These are phyloP conservation scores for Chymomyza procnemis DNA, from an alignment of 2,888 invertebrate genomes.

Conservation along the genomic window DNA sequence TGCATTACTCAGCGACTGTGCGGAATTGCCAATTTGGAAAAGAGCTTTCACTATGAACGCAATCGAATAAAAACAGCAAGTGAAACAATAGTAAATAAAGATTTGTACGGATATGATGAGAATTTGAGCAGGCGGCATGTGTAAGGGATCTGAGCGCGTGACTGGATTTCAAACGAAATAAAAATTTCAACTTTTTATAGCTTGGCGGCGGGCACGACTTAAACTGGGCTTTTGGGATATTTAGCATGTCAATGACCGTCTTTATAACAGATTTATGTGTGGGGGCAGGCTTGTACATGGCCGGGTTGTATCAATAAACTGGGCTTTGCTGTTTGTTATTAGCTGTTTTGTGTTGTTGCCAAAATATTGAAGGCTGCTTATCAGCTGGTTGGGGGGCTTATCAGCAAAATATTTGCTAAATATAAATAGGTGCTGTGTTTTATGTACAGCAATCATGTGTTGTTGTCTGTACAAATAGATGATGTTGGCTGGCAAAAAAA, in stretches of 20 bases:
- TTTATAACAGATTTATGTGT: slow-evolving; percentile 21
- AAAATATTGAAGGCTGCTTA: slow-evolving; percentile 20
- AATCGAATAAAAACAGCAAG: background rate
- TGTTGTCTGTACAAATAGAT: background rate
- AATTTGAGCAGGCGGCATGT: background rate
- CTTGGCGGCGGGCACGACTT: slow-evolving; percentile 5
- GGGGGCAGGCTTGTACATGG: slow-evolving; percentile 18
- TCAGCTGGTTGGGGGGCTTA: slow-evolving; percentile 28
- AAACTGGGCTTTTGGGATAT: slow-evolving; percentile 46
- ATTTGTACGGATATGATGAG: background rate
- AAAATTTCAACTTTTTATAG: slow-evolving; percentile 24
- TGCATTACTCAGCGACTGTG: background rate
- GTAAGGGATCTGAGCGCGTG: background rate
- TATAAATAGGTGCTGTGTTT: slow-evolving; percentile 24
- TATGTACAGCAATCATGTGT: background rate
- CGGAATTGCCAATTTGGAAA: slow-evolving; percentile 27
- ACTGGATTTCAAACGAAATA: slow-evolving; percentile 7
- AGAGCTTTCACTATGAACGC: slow-evolving; percentile 19
- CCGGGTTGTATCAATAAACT: background rate
- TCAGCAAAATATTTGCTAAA: slow-evolving; percentile 40
- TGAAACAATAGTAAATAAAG: background rate
- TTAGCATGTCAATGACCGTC: slow-evolving; percentile 57
- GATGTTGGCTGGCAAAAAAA: background rate
- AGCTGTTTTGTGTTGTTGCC: background rate
- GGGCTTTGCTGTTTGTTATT: background rate